These are phyloP conservation scores for Aricia artaxerxes DNA, from an alignment of 2,888 invertebrate species.

Conservation along the genomic window DNA sequence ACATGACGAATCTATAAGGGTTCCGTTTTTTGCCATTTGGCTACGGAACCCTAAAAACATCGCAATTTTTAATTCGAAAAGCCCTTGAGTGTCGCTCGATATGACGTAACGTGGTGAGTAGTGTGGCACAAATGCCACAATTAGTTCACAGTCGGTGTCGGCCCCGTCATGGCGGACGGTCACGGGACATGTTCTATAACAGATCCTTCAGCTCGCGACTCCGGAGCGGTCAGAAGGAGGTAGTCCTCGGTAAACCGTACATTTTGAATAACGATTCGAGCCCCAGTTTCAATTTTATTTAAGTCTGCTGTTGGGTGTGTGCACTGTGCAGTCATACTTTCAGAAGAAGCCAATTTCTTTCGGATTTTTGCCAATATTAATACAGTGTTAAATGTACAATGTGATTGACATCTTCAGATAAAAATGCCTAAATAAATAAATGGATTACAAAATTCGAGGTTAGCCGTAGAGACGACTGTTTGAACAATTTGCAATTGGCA, in stretches of 20 bases:
- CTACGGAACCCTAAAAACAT: no score
- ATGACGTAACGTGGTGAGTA: slow-evolving; percentile 35
- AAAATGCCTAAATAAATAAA: no score
- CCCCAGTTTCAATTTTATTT: background rate
- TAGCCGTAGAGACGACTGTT: no score
- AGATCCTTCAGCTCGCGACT: slow-evolving; percentile 79
- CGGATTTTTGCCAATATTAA: background rate
- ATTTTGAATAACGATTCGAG: background rate
- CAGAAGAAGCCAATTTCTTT: background rate
- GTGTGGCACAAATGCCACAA: slow-evolving; percentile 49
- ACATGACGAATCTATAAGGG: no score
- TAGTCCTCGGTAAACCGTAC: slow-evolving; percentile 82
- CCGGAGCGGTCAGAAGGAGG: slow-evolving; percentile 84
- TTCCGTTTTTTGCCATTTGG: no score
- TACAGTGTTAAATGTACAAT: background rate
- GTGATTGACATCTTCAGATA: no score
- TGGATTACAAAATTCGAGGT: no score
- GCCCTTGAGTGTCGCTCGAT: slow-evolving; percentile 32
- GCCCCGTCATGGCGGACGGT: slow-evolving; percentile 46
- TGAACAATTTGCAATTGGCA: no score
- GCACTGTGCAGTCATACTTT: no score
- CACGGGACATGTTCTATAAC: slow-evolving; percentile 61
- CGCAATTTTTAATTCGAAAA: background rate
- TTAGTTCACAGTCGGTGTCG: slow-evolving; percentile 50
- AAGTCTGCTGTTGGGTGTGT: no score